phyloP scores from a whole-genome alignment of 2,888 invertebrate genomes.

The Sphaerophoria taeniata region DNA sequence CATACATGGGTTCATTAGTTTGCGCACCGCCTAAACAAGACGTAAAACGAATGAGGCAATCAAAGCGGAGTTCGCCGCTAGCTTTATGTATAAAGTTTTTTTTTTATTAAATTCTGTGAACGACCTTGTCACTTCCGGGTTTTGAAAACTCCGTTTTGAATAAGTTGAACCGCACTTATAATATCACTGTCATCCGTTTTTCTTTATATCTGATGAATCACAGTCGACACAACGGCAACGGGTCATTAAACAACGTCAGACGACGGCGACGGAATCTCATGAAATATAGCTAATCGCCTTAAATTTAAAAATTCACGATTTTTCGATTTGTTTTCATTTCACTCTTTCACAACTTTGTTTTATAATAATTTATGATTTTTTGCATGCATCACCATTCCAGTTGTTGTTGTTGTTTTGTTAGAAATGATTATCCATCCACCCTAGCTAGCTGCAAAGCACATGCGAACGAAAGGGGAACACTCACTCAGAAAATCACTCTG shows the following conservation, averaged over 20 bases:
- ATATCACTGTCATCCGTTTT: background rate
- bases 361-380: conserved; percentile 19
- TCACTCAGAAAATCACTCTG: conserved; percentile 28
- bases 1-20: conserved; percentile 25
- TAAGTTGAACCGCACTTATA: background rate
- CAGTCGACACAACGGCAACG: background rate
- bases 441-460: conserved; percentile 20
- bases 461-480: conserved; percentile 7
- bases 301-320: conserved; percentile 24
- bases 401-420: background rate
- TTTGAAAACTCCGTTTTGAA: background rate
- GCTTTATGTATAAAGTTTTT: no score
- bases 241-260: background rate
- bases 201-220: background rate
- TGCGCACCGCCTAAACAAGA: conserved; percentile 20
- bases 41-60: conserved; percentile 12
- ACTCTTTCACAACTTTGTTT: conserved; percentile 26
- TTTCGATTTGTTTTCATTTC: conserved; percentile 53
- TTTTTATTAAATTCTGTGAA: background rate
- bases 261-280: conserved; percentile 13
- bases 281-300: background rate
- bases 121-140: conserved; percentile 52
- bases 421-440: conserved; percentile 27
- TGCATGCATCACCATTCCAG: conserved; percentile 21
- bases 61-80: background rate